Evolutionary conservation across 1,140 invertebrate species (phyloP), one percentile per base, ranked within the genome.

Genomic region (Drosophila asahinai): DNA sequence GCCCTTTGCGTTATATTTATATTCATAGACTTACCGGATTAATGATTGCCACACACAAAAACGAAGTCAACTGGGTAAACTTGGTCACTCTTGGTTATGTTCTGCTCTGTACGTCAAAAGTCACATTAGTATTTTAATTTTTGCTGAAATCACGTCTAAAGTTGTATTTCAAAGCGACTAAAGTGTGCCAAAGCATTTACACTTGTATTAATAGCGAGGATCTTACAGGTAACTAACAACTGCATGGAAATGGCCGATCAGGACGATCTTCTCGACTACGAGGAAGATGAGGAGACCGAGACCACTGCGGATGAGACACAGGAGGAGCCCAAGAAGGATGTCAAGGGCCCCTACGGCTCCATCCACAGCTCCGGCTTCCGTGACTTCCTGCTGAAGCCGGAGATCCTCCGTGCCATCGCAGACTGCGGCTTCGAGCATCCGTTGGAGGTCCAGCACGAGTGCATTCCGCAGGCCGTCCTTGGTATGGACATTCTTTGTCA

Each of bases 371-470:
- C 98, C 60, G 98, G 98, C 54, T 99, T 99, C 92, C 94, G 97
- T 89, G 98, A 98, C 95, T 99, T 99, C 86, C 94, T 99, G 38
- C 94, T 99, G 14, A 99, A 99, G 94, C 99, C 99, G 15, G 99
- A 99, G 95, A 97, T 99, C 84, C 94, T 99, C 52, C 94, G 99
- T 91, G 98, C 99, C 36, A 99, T 99, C 93, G 98, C 99, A 55
- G 99, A 99, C 93, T 99, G 99, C 94, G 99, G 99, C 93, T 99
- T 99, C 94, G 99, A 99, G 93, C 99, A 99, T 97, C 99, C 99
- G 58, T 99, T 99, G 19, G 99, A 99, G 97, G 98, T 99, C 77
- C 99, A 99, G 94, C 99, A 99, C 92, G 99, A 99, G 94, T 99
- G 99, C 93, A 99, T 99, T 93, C 99, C 99, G 27, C 99, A 99